A percentile compares a stretch with the other conserved stretches of the same genome.
Conservation (phyloP, 64 coral and sea anemone species). For the Pocillopora damicornis region DNA sequence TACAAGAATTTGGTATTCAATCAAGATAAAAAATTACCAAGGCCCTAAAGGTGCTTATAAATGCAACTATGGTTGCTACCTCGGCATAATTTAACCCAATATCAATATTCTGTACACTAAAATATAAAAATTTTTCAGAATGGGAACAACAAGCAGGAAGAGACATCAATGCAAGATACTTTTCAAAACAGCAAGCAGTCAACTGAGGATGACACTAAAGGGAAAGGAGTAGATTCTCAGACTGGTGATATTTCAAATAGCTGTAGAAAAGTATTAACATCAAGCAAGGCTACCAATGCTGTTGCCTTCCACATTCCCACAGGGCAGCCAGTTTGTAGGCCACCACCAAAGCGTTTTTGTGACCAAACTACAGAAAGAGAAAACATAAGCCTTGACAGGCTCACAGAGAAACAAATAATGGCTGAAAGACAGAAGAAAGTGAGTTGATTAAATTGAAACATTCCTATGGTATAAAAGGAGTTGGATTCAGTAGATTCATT, state of each 20-base stretch:
- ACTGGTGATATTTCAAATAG: background rate
- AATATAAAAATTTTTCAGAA: background rate
- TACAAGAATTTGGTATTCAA: too few species aligned
- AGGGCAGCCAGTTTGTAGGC: constrained; percentile 11
- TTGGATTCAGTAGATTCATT: too few species aligned
- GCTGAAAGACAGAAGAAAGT: constrained; percentile 45
- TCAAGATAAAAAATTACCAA: too few species aligned
- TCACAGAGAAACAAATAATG: constrained; percentile 48
- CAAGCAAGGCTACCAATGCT: constrained; percentile 12
- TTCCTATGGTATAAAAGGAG: background rate
- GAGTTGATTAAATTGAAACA: background rate
- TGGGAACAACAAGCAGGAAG: constrained; percentile 14
- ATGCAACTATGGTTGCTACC: too few species aligned
- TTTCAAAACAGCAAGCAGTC: background rate
- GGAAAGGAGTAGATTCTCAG: background rate
- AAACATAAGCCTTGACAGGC: constrained; percentile 34
- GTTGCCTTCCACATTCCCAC: constrained; percentile 46
- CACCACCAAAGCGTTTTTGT: constrained; percentile 42
- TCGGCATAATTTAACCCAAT: too few species aligned
- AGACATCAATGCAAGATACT: background rate
- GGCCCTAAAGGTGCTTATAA: too few species aligned
- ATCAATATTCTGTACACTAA: too few species aligned
- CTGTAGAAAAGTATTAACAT: background rate
- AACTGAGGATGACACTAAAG: background rate
- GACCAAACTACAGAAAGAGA: constrained; percentile 12